Evolutionary conservation across 2,797 vertebrate species (phyloP).

Genomic region (Ptychobarbus kaznakovi): DNA sequence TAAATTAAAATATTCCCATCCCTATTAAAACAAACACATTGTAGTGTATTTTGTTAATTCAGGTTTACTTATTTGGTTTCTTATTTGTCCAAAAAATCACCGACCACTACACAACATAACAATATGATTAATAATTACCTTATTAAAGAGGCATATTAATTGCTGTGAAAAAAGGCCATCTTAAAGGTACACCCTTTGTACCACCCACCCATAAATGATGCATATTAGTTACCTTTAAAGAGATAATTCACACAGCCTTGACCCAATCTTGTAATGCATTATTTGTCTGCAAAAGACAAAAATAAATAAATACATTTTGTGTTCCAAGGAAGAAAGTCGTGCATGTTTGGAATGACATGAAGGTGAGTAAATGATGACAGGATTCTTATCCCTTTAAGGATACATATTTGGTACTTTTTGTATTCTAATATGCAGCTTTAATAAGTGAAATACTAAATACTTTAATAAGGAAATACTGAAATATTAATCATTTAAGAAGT

Average conservation of each 20-base stretch:
- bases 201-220: not conserved
- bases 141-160: not conserved
- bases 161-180: not conserved
- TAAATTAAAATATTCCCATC: not conserved
- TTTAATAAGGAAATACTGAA: not conserved
- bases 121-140: not conserved
- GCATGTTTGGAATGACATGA: not conserved
- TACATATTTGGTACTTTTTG: not conserved
- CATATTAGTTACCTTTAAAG: not conserved
- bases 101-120: not conserved
- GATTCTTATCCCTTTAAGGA: not conserved
- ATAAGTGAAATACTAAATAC: not conserved
- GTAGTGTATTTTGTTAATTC: not conserved
- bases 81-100: not conserved
- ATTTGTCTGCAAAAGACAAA: not conserved
- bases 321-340: not conserved
- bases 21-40: constrained; percentile 14
- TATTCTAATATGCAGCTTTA: not conserved
- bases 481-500: not conserved
- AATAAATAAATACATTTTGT: not conserved
- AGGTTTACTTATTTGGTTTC: not conserved
- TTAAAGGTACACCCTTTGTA: not conserved
- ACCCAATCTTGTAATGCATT: not conserved
- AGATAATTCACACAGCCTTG: not conserved
- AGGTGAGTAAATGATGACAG: not conserved